These are phyloP conservation scores for Leptinotarsa juncta DNA, from an alignment of 2,888 invertebrate genomes.

Conservation along the genomic window DNA sequence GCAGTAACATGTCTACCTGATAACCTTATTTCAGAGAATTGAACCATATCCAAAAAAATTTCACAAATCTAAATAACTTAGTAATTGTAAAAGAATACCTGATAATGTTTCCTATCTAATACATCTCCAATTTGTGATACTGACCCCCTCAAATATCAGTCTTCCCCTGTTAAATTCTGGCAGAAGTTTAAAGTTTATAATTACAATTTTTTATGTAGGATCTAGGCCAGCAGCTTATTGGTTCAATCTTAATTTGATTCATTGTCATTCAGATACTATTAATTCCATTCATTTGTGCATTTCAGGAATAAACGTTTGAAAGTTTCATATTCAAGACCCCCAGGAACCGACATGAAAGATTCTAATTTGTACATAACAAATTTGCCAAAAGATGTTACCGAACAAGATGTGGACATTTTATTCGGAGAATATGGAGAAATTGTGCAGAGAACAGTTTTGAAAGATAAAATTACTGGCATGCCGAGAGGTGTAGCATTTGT, in stretches of 20 bases:
- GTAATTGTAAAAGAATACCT: too few species aligned
- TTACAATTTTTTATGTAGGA: too few species aligned
- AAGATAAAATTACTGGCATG: conserved; percentile 88
- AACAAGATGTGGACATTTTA: conserved; percentile 84
- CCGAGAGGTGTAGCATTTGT: conserved; percentile 94
- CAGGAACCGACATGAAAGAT: conserved; percentile 92
- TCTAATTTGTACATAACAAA: conserved; percentile 95
- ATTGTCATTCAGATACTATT: too few species aligned
- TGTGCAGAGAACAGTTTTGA: conserved; percentile 90
- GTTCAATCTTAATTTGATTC: not conserved
- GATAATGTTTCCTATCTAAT: too few species aligned
- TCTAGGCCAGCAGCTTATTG: not conserved
- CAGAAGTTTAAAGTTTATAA: too few species aligned
- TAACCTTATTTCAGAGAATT: too few species aligned
- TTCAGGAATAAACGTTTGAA: conserved; percentile 90
- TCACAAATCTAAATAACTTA: too few species aligned
- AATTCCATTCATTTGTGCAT: conserved; percentile 26
- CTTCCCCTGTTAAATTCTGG: too few species aligned
- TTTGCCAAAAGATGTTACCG: conserved; percentile 86
- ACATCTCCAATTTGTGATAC: too few species aligned
- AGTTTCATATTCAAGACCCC: conserved; percentile 92
- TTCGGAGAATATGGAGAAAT: conserved; percentile 91
- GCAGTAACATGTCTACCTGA: too few species aligned
- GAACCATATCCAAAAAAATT: too few species aligned
- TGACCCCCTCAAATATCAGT: too few species aligned